These are phyloP conservation scores for Pachypsylla venusta DNA, from an alignment of 1,140 invertebrate species.

Conservation along the genomic window DNA sequence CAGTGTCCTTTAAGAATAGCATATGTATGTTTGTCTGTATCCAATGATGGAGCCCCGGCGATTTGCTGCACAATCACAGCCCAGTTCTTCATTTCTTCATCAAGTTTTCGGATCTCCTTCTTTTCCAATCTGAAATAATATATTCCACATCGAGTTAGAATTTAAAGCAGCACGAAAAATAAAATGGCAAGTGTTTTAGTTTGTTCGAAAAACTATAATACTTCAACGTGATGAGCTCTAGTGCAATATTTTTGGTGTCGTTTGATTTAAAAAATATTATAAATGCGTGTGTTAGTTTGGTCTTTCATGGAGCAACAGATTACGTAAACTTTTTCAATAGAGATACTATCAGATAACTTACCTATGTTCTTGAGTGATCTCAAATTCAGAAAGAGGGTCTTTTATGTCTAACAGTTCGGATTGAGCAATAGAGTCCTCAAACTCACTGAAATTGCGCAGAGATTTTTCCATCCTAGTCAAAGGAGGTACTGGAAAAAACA, in stretches of 20 bases:
- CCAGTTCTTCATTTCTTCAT: slow-evolving; percentile 79
- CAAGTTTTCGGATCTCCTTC: slow-evolving; percentile 71
- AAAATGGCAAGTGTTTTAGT: background rate
- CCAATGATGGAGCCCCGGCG: slow-evolving; percentile 56
- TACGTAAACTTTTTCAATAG: no score
- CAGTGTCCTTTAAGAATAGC: slow-evolving; percentile 83
- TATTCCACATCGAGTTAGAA: slow-evolving; percentile 26
- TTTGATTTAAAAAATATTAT: no score
- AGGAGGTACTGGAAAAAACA: slow-evolving; percentile 13
- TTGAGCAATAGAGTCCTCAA: slow-evolving; percentile 78
- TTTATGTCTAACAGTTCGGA: slow-evolving; percentile 59
- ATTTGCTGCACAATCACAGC: slow-evolving; percentile 87
- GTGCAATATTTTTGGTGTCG: no score
- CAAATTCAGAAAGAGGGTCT: slow-evolving; percentile 56
- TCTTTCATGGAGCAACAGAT: no score
- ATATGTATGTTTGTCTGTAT: slow-evolving; percentile 82
- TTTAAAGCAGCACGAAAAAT: background rate
- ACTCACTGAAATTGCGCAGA: slow-evolving; percentile 58
- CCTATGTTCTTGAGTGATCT: slow-evolving; percentile 51
- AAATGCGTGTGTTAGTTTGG: no score
- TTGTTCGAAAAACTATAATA: background rate
- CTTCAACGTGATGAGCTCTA: no score
- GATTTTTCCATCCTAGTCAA: slow-evolving; percentile 13
- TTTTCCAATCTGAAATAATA: slow-evolving; percentile 42
- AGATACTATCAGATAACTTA: slow-evolving; percentile 30